Evolutionary conservation across 2,113 vertebrate species (phyloP).

Genomic region (Todiramphus chloris): DNA sequence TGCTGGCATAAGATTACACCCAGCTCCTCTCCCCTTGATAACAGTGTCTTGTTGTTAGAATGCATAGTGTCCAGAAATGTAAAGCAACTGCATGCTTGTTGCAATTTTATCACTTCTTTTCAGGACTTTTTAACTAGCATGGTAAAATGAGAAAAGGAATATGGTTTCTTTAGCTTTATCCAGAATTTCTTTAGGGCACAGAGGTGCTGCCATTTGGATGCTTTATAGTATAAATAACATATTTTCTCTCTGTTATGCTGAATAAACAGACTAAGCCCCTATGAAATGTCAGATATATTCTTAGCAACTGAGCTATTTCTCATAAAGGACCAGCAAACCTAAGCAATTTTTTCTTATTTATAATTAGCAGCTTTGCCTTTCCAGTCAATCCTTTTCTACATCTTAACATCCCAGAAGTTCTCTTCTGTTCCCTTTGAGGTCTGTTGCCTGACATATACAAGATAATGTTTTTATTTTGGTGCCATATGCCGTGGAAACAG

Average conservation of each 20-base stretch:
- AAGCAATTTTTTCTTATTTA: constrained; percentile 48
- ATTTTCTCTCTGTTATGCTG: constrained; percentile 30
- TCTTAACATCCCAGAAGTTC: constrained; percentile 20
- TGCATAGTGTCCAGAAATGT: background rate
- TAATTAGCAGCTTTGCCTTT: constrained; percentile 40
- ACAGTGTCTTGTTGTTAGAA: background rate
- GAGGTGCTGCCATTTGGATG: constrained; percentile 44
- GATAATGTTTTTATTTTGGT: background rate
- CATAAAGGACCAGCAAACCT: constrained; percentile 10
- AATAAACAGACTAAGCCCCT: constrained; percentile 13
- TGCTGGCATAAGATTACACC: background rate
- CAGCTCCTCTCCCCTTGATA: background rate
- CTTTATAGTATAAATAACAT: constrained; percentile 28
- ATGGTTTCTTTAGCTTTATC: background rate
- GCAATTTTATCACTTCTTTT: background rate
- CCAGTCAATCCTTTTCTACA: constrained; percentile 39
- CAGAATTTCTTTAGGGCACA: constrained; percentile 3
- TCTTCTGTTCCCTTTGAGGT: background rate
- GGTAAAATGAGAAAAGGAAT: constrained; percentile 4
- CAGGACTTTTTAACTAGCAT: constrained; percentile 6
- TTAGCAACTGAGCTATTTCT: constrained; percentile 13
- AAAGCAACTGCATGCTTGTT: background rate
- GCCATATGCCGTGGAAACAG: background rate
- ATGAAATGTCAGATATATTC: constrained; percentile 47
- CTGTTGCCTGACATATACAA: background rate